These are phyloP conservation scores for Tholera decimalis DNA, from an alignment of 2,888 invertebrate species.

Conservation along the genomic window DNA sequence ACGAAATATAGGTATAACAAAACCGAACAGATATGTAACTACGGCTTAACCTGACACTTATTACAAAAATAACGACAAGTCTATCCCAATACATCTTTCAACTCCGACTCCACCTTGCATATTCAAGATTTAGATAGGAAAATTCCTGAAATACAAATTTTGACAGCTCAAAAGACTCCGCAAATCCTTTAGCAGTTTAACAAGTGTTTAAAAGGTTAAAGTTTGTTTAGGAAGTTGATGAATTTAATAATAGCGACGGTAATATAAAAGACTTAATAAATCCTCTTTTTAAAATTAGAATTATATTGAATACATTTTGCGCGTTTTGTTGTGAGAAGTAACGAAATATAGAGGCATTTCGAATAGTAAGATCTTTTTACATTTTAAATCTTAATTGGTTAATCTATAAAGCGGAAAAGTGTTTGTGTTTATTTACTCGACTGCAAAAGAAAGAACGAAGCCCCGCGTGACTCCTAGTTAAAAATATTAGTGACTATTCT, in stretches of 20 bases:
- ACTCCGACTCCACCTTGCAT: not conserved
- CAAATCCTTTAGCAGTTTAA: slow-evolving; percentile 27
- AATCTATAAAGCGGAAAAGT: no score
- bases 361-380: no score
- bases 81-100: slow-evolving; percentile 6
- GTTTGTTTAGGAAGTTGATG: slow-evolving; percentile 26
- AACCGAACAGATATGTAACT: not conserved
- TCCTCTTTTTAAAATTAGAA: not conserved
- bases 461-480: no score
- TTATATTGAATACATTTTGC: not conserved
- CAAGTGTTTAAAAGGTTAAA: slow-evolving; percentile 34
- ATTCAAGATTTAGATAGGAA: slow-evolving; percentile 13
- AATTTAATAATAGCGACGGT: slow-evolving; percentile 7
- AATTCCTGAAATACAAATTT: slow-evolving; percentile 19
- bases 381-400: no score
- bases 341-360: not conserved
- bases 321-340: not conserved
- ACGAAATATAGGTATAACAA: not conserved
- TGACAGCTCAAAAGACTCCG: slow-evolving; percentile 18
- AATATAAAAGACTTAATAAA: not conserved
- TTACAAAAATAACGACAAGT: slow-evolving; percentile 7
- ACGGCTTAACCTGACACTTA: not conserved
- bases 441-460: no score
- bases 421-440: no score
- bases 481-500: no score